These are phyloP conservation scores for Nomada ruficornis DNA, from an alignment of 2,888 invertebrate species.

Conservation along the genomic window DNA sequence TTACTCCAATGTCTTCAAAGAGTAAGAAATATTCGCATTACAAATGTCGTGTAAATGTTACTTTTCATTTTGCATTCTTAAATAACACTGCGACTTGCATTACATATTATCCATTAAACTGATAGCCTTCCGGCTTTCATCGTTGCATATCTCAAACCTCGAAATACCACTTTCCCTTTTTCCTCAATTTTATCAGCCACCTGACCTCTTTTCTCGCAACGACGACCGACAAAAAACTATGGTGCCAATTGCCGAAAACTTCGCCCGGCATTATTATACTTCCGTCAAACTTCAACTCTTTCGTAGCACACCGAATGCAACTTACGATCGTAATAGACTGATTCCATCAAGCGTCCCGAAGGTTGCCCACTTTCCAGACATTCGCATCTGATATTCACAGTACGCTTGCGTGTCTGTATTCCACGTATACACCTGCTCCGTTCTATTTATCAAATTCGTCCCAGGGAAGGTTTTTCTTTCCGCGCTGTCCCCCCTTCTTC, in stretches of 20 bases:
- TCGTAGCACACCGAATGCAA: neutral
- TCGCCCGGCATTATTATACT: neutral
- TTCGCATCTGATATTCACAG: neutral
- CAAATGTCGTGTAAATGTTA: too few species aligned
- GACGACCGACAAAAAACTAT: neutral
- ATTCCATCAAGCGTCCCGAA: slow-evolving; percentile 1
- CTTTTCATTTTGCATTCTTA: too few species aligned
- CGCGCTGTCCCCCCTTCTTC: neutral
- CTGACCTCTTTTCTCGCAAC: neutral
- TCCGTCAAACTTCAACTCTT: neutral
- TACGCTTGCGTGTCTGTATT: neutral
- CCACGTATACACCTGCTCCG: slow-evolving; percentile 2
- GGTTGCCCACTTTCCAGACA: neutral
- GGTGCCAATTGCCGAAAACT: neutral
- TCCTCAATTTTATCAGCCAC: too few species aligned
- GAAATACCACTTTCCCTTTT: neutral
- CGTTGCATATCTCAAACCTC: too few species aligned
- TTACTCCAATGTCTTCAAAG: too few species aligned
- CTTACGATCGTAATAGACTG: neutral
- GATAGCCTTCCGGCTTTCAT: too few species aligned
- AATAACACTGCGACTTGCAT: too few species aligned
- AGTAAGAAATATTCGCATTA: too few species aligned
- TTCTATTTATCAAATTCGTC: slow-evolving; percentile 29
- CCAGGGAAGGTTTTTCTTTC: neutral
- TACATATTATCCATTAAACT: too few species aligned